Evolutionary conservation across 1,140 invertebrate genomes (phyloP).

Genomic region (Drosophila tani): DNA sequence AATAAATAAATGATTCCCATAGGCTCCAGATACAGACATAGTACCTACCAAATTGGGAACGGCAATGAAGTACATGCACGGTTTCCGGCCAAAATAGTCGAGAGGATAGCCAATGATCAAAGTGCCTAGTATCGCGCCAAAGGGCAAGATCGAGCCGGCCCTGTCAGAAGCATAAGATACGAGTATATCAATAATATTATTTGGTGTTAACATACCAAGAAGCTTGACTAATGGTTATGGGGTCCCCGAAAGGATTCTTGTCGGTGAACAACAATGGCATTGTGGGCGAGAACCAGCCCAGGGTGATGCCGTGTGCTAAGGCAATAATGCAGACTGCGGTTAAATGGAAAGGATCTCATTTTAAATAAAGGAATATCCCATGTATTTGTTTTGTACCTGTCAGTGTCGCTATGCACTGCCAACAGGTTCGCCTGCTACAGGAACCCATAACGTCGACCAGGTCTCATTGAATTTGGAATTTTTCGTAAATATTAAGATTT

Average conservation of each 20-base stretch:
- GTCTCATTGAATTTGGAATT: too few species aligned
- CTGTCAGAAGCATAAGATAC: background rate
- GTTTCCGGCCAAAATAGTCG: slow-evolving; percentile 59
- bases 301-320: slow-evolving; percentile 8
- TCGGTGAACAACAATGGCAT: background rate
- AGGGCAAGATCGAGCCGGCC: slow-evolving; percentile 57
- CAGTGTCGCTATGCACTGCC: slow-evolving; percentile 12
- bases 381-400: slow-evolving; percentile 2
- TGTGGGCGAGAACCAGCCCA: slow-evolving; percentile 32
- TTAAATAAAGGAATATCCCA: background rate
- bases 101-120: slow-evolving; percentile 53
- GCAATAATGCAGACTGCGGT: slow-evolving; percentile 1
- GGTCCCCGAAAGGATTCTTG: slow-evolving; percentile 4
- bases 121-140: slow-evolving; percentile 45
- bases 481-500: background rate
- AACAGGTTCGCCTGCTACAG: background rate
- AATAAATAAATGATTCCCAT: too few species aligned
- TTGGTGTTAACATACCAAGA: background rate
- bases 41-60: slow-evolving; percentile 60
- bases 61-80: slow-evolving; percentile 59
- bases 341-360: background rate
- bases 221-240: background rate
- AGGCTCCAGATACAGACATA: too few species aligned
- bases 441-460: background rate
- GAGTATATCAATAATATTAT: background rate